These are phyloP conservation scores for Leucoraja ocellata DNA, from an alignment of 2,797 vertebrate species.

Conservation along the genomic window DNA sequence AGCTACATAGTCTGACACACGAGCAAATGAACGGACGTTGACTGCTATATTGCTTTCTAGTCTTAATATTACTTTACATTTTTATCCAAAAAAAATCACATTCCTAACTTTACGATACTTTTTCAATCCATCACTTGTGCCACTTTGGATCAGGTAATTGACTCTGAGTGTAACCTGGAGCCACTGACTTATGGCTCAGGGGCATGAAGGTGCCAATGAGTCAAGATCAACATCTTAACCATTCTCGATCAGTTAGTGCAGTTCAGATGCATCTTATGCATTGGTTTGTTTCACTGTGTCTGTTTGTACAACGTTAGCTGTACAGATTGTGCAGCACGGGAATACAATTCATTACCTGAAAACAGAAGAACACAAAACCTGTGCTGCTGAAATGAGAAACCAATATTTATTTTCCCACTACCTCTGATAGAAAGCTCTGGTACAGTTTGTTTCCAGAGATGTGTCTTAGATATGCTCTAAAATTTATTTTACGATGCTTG, in stretches of 20 bases:
- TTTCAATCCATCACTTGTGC: too few species aligned
- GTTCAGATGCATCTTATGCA: not conserved
- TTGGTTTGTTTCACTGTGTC: not conserved
- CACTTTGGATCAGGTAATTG: not conserved
- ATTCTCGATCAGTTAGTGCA: not conserved
- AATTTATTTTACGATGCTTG: not conserved
- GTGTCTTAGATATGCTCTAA: not conserved
- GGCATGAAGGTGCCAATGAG: not conserved
- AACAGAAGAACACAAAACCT: not conserved
- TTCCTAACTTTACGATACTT: not conserved
- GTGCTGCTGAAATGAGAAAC: slow-evolving; percentile 2
- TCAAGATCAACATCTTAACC: not conserved
- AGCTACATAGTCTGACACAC: too few species aligned
- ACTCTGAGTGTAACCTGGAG: not conserved
- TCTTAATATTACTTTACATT: not conserved
- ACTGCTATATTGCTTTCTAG: too few species aligned
- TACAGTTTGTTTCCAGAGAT: slow-evolving; percentile 24
- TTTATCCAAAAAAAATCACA: not conserved
- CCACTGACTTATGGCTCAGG: not conserved
- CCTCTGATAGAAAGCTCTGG: not conserved
- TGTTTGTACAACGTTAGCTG: not conserved
- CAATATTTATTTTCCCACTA: slow-evolving; percentile 22
- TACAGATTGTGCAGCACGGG: not conserved
- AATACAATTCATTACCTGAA: slow-evolving; percentile 2
- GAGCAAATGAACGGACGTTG: too few species aligned